Evolutionary conservation across 2,888 invertebrate species (phyloP), one percentile per base, ranked within the genome.

Genomic region (Euclidia mi): DNA sequence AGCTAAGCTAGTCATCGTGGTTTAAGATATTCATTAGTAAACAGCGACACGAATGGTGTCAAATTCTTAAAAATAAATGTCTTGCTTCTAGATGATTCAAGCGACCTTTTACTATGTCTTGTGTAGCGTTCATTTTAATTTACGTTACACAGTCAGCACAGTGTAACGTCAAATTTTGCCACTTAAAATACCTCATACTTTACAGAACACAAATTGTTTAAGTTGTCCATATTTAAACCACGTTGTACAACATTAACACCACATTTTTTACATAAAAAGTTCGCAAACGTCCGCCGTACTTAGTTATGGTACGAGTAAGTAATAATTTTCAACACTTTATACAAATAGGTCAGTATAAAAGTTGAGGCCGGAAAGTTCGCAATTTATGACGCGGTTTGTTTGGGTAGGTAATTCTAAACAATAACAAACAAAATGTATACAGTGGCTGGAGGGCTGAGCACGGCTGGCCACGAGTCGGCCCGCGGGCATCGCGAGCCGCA

Each of bases 391-490:
- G 78, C 79, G 82, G 84, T 86, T 79, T 86, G 82, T 87, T 89
- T 87, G 79, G 81, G 81, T 81, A 79, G 81, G 87, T 89, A 88
- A 89, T 87, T 86, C 87, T 85, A 85, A 89, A 88, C 88, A 89
- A 89, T 89, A 90, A 88, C 88, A 89, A 87, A 87, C 87, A 86
- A 84, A 88, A 81, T 85, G 81, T 85, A 69, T 81, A 79, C 73
- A 62, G 58, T 66, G 75, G 76, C 69, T 67, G 59, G 61, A 59
- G 74, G 63, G 59, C 67, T 38, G 44, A 40, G 71, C 64, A 64
- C 60, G 72, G 68, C 60, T 63, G 56, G 51, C 55, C 56, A 51
- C 17, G 50, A 70, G 71, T 44, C 50, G 41, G 67, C 56, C 82
- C 76, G 66, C 71, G 60, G 79, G 83, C 76, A 47, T 45, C 58